Conservation (phyloP, 2,888 invertebrate genomes). For the Drosophila nr. medialis region DNA sequence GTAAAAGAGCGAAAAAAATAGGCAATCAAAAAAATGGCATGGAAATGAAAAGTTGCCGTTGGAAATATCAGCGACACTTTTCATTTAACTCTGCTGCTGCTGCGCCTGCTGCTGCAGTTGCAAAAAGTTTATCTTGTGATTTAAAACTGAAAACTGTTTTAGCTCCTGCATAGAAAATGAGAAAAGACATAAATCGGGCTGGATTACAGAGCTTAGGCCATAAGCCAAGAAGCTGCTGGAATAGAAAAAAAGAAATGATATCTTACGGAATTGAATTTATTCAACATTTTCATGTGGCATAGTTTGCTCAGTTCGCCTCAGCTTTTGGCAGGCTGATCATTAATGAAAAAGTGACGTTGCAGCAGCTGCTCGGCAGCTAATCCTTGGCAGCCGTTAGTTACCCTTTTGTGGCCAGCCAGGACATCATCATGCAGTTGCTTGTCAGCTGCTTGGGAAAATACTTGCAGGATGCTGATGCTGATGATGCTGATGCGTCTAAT, state of each 20-base stretch:
- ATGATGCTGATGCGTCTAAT: conserved; percentile 47
- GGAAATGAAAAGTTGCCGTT: conserved; percentile 35
- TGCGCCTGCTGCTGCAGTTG: conserved; percentile 23
- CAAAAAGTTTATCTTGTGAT: conserved; percentile 54
- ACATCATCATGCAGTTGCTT: conserved; percentile 33
- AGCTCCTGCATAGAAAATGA: conserved; percentile 5
- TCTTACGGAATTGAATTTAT: conserved; percentile 33
- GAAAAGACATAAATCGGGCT: conserved; percentile 31
- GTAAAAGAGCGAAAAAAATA: conserved; percentile 37
- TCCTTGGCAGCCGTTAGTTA: conserved; percentile 41
- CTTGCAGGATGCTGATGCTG: conserved; percentile 44
- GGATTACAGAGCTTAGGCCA: conserved; percentile 43
- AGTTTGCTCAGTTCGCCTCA: not conserved
- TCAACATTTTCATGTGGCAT: conserved; percentile 14
- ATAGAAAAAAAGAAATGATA: not conserved
- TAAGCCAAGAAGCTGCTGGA: conserved; percentile 30
- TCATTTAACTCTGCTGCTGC: conserved; percentile 35
- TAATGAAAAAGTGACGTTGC: conserved; percentile 57
- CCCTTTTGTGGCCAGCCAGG: conserved; percentile 58
- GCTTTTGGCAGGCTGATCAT: conserved; percentile 48
- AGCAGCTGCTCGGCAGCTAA: conserved; percentile 56
- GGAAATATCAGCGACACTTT: conserved; percentile 55
- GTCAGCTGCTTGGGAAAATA: conserved; percentile 76
- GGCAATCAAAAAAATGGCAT: conserved; percentile 14
- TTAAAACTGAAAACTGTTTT: conserved; percentile 36